Percentiles rank a stretch among this genome's conserved stretches.
Evolutionary conservation across 2,113 vertebrate species (phyloP).

Genomic region (Raja brachyura): DNA sequence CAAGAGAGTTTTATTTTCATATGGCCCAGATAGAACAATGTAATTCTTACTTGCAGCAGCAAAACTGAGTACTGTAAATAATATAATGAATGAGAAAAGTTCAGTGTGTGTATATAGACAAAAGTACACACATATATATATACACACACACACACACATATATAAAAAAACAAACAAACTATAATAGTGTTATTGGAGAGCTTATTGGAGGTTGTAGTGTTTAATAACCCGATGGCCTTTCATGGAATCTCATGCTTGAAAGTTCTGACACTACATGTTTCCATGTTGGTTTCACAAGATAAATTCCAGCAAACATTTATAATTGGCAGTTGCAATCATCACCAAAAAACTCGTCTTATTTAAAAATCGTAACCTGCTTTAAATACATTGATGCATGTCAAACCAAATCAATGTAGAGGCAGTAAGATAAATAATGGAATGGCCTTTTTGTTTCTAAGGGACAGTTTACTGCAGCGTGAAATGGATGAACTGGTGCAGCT

Average conservation of each 20-base stretch:
- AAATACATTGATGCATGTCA: not conserved
- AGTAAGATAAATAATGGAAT: not conserved
- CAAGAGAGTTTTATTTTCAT: too few relatives aligned
- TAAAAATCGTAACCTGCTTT: not conserved
- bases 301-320: not conserved
- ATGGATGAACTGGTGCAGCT: slow-evolving; percentile 2
- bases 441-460: not conserved
- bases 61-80: too few relatives aligned
- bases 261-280: not conserved
- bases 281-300: not conserved
- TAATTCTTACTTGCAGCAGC: too few relatives aligned
- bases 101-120: too few relatives aligned
- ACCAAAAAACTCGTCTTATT: not conserved
- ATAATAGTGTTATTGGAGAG: too few relatives aligned
- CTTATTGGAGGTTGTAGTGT: too few relatives aligned
- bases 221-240: not conserved
- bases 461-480: not conserved
- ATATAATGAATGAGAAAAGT: too few relatives aligned
- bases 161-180: too few relatives aligned
- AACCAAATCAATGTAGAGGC: not conserved
- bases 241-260: not conserved
- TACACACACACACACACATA: too few relatives aligned
- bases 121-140: too few relatives aligned
- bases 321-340: not conserved
- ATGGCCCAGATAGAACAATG: too few relatives aligned